phyloP scores from a whole-genome alignment of 2,888 invertebrate species.

The Drosophila acutilabella region DNA sequence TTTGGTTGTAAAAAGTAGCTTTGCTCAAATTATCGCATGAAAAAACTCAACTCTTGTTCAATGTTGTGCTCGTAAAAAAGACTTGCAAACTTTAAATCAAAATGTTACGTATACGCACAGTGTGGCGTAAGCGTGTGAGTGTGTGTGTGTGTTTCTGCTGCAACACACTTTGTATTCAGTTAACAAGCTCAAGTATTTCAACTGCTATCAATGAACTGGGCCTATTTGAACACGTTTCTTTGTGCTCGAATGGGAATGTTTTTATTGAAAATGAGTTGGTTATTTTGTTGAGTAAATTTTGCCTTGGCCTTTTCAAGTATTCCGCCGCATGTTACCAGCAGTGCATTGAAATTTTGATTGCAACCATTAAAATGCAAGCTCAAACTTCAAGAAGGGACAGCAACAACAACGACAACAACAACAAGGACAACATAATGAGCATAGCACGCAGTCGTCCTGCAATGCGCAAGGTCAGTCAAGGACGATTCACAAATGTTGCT shows the following conservation, averaged over 20 bases:
- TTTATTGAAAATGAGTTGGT: slow-evolving; percentile 25
- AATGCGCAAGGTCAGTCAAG: slow-evolving; percentile 73
- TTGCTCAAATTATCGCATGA: slow-evolving; percentile 61
- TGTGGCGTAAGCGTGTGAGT: neutral
- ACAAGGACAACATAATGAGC: slow-evolving; percentile 64
- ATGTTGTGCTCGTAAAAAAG: slow-evolving; percentile 55
- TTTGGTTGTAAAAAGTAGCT: slow-evolving; percentile 26
- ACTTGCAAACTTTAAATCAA: slow-evolving; percentile 57
- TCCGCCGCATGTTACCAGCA: slow-evolving; percentile 57
- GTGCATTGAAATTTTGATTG: slow-evolving; percentile 77
- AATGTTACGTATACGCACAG: slow-evolving; percentile 54
- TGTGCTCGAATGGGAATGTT: neutral
- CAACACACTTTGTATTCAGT: slow-evolving; percentile 26
- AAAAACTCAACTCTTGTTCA: slow-evolving; percentile 41
- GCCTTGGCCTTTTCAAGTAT: slow-evolving; percentile 52
- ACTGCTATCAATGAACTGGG: slow-evolving; percentile 3
- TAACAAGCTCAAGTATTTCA: neutral
- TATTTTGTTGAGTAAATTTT: slow-evolving; percentile 18
- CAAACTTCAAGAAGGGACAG: slow-evolving; percentile 51
- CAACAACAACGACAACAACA: slow-evolving; percentile 28
- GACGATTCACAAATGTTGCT: slow-evolving; percentile 63
- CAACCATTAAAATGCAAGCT: slow-evolving; percentile 73
- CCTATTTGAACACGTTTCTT: slow-evolving; percentile 20
- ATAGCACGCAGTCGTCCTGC: slow-evolving; percentile 58
- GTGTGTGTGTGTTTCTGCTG: slow-evolving; percentile 16